Percentiles rank a stretch among this genome's conserved stretches.
Conservation (phyloP, 1,140 invertebrate genomes). For the Drosophila triauraria region DNA sequence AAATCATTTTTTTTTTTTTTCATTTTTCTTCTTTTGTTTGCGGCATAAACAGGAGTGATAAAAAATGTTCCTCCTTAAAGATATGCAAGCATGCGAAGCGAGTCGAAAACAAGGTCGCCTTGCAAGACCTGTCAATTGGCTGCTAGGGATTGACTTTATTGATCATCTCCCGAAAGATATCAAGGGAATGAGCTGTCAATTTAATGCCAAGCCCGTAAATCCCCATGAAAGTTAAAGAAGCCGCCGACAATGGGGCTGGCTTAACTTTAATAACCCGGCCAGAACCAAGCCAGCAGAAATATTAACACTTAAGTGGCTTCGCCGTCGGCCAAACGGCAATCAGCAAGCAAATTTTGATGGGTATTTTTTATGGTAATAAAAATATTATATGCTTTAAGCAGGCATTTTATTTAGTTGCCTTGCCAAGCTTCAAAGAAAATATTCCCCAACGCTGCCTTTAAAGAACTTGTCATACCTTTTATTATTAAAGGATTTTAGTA, state of each 20-base stretch:
- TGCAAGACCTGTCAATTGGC: slow-evolving; percentile 58
- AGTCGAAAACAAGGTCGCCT: not conserved
- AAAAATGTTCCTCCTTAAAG: slow-evolving; percentile 16
- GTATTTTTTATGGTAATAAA: slow-evolving; percentile 16
- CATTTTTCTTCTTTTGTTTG: slow-evolving; percentile 24
- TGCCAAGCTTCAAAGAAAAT: not conserved
- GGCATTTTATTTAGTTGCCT: not conserved
- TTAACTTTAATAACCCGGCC: slow-evolving; percentile 60
- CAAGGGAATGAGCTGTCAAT: slow-evolving; percentile 55
- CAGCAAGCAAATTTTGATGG: slow-evolving; percentile 30
- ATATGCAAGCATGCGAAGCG: not conserved
- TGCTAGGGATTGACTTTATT: slow-evolving; percentile 67
- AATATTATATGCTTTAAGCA: not conserved
- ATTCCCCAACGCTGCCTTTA: not conserved
- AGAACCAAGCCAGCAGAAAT: slow-evolving; percentile 8
- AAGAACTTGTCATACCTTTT: not conserved
- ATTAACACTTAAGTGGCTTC: slow-evolving; percentile 38
- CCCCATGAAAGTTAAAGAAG: slow-evolving; percentile 40
- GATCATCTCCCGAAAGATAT: slow-evolving; percentile 60
- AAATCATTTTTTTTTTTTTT: slow-evolving; percentile 44
- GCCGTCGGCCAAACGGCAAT: slow-evolving; percentile 25
- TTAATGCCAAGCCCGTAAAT: slow-evolving; percentile 56
- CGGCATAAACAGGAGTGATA: slow-evolving; percentile 27
- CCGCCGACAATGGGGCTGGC: slow-evolving; percentile 37
- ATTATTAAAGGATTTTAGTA: not conserved